phyloP scores from a whole-genome alignment of 2,888 invertebrate genomes.

The Philonicus albiceps region DNA sequence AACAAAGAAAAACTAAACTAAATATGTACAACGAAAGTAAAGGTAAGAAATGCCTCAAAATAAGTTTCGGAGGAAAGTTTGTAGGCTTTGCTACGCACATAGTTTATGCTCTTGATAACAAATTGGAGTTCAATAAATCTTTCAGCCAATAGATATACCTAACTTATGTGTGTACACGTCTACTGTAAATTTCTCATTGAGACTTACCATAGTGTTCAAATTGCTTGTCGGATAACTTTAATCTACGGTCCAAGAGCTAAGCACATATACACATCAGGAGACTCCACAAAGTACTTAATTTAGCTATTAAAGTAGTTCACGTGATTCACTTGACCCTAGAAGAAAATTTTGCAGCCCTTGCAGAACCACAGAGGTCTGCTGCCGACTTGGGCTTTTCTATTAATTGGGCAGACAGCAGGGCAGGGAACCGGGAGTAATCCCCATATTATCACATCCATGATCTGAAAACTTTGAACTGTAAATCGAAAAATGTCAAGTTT shows the following conservation, averaged over 20 bases:
- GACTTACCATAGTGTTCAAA: background rate
- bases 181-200: background rate
- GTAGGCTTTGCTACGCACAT: background rate
- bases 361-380: background rate
- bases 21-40: no score
- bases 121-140: background rate
- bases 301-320: background rate
- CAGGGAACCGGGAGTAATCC: background rate
- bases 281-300: background rate
- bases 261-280: background rate
- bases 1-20: no score
- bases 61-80: background rate
- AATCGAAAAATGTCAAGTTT: slow-evolving; percentile 27
- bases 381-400: background rate
- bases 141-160: background rate
- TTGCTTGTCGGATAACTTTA: background rate
- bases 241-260: background rate
- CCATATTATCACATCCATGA: slow-evolving; percentile 23
- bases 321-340: background rate
- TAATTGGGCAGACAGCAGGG: background rate
- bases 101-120: background rate
- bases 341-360: background rate
- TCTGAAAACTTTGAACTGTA: slow-evolving; percentile 30
- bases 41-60: no score
- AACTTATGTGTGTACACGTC: background rate